Evolutionary conservation across 2,888 invertebrate genomes (phyloP).

Genomic region (Athrips mouffetella): DNA sequence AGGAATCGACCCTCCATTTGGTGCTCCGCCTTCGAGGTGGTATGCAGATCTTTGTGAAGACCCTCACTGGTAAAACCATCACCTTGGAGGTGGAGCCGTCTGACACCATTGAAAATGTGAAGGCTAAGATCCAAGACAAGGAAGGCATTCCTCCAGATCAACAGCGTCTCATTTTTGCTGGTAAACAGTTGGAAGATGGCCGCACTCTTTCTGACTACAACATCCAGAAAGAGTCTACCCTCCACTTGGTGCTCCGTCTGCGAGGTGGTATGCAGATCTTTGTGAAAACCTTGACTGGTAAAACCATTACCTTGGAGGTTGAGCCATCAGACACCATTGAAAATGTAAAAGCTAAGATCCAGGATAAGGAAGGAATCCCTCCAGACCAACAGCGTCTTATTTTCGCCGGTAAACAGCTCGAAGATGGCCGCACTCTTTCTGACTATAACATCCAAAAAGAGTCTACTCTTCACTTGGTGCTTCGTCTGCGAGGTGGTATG

Average conservation of each 20-base stretch:
- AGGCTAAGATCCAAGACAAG: constrained; percentile 31
- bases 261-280: constrained; percentile 30
- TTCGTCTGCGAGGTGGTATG: constrained; percentile 20
- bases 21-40: constrained; percentile 32
- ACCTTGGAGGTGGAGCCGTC: constrained; percentile 29
- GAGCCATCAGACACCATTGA: constrained; percentile 25
- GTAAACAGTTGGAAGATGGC: constrained; percentile 30
- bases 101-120: constrained; percentile 31
- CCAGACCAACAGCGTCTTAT: constrained; percentile 26
- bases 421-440: constrained; percentile 19
- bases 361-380: constrained; percentile 26
- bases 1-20: constrained; percentile 32
- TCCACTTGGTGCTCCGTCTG: constrained; percentile 25
- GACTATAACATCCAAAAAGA: constrained; percentile 22
- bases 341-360: constrained; percentile 26
- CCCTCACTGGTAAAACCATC: constrained; percentile 31
- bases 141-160: constrained; percentile 32
- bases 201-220: constrained; percentile 27
- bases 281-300: constrained; percentile 25
- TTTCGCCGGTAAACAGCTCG: constrained; percentile 23
- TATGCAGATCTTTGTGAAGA: constrained; percentile 32
- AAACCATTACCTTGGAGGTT: constrained; percentile 24
- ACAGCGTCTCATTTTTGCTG: constrained; percentile 29
- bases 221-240: constrained; percentile 27
- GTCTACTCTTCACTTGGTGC: constrained; percentile 16